Base-by-base conservation (phyloP, 2,888 invertebrate genomes). In the Apodemia zela region DNA sequence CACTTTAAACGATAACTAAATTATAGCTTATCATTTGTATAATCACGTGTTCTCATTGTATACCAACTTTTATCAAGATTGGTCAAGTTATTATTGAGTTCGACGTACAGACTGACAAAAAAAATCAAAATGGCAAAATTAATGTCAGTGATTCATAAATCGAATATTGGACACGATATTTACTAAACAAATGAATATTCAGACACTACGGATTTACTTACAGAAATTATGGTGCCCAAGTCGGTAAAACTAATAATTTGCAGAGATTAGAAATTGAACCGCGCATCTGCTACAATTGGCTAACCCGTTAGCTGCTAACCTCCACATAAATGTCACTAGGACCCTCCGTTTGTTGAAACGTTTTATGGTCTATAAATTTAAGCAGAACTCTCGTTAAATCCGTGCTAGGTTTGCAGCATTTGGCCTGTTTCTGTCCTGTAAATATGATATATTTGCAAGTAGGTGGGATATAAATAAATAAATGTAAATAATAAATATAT, bases 331-430 rank as follows among this genome's bases (percentile, higher is more conserved):
- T 78, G 84, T 84, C 83, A 75, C 74, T 72, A 73, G 73, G 71
- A 74, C 80, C 80, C 78, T 42, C 76, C 78, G 84, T 81, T 82
- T 81, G 84, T 81, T 83, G 81, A 81, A 82, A 80, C 79, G 77
- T 75, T 86, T 85, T 84, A 86, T 85, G 82, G 84, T 72, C 83
- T 71, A 85, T 87, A 86, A 87, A 86, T 85, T 77, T 69, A 63
- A 69, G 57, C 61, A 75, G 71, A 71, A 72, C 76, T 75, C 71
- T 75, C 78, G 78, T 77, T 80, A 80, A 74, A 73, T 71, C 71
- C 71, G 76, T 78, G 74, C 75, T 81, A 78, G 80, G 81, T 80
- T 51, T 25, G 6, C 51, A 21, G 51, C 21, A 21, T 51, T 51
- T 51, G 51, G 18, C 7, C 18, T 51, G 21, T 51, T 25, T 10